Conservation (phyloP, 2,113 vertebrate species). For the Equus przewalskii region DNA sequence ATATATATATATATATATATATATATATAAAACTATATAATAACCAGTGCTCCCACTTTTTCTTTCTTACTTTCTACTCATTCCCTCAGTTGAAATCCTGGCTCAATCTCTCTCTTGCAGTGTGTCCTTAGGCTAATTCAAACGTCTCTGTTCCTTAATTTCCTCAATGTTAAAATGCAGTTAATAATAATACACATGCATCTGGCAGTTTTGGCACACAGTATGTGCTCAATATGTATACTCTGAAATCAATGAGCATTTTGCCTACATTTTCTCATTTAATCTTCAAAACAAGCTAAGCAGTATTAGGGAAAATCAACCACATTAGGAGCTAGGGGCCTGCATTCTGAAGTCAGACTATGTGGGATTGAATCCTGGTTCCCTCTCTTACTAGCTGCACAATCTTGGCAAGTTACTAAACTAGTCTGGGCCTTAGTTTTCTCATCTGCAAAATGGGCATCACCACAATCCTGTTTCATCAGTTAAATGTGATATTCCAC, state of each 20-base stretch:
- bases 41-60: background rate
- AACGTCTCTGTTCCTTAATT: background rate
- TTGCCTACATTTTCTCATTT: background rate
- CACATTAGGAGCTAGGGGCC: background rate
- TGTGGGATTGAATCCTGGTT: background rate
- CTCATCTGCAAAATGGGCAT: background rate
- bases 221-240: background rate
- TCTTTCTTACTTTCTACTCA: background rate
- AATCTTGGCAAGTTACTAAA: background rate
- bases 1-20: no score
- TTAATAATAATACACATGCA: background rate
- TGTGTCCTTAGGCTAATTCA: background rate
- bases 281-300: constrained; percentile 7
- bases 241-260: background rate
- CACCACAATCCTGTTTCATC: background rate
- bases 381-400: background rate
- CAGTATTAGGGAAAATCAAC: background rate
- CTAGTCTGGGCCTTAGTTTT: background rate
- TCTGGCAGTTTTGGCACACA: background rate
- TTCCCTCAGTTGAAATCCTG: background rate
- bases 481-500: background rate
- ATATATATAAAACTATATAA: background rate
- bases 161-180: background rate
- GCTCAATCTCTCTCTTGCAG: background rate
- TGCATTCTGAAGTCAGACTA: background rate